A percentile compares a stretch with the other conserved stretches of the same genome.
phyloP scores from a whole-genome alignment of 2,113 vertebrate species.

The Probosciger aterrimus region DNA sequence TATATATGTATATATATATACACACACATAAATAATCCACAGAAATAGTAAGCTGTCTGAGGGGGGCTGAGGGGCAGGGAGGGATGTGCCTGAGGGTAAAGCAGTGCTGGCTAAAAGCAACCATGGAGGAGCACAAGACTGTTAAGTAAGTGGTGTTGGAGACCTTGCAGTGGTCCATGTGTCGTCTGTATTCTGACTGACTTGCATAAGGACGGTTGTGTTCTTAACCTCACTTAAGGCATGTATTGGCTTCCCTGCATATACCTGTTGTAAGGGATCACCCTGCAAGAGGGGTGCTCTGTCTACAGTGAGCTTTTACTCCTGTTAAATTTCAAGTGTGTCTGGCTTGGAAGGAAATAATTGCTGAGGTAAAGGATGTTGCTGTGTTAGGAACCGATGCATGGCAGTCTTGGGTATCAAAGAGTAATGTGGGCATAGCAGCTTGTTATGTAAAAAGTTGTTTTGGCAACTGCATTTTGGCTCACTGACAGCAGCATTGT shows the following conservation, averaged over 20 bases:
- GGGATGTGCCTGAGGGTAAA: not conserved
- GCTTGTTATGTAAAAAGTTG: not conserved
- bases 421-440: not conserved
- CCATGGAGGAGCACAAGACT: not conserved
- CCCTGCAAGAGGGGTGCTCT: not conserved
- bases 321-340: not conserved
- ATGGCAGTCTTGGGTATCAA: not conserved
- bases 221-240: not conserved
- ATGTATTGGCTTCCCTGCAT: not conserved
- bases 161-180: not conserved
- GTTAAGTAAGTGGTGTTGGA: not conserved
- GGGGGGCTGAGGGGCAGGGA: accelerated
- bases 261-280: not conserved
- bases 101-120: not conserved
- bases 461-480: not conserved
- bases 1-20: not conserved
- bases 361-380: not conserved
- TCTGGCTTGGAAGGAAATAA: not conserved
- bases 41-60: not conserved
- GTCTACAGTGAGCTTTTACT: not conserved
- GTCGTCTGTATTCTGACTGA: not conserved
- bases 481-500: not conserved
- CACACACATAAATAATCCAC: not conserved
- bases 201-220: not conserved
- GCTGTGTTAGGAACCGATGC: not conserved